phyloP scores from a whole-genome alignment of 2,113 vertebrate species.

The Taxidea taxus region DNA sequence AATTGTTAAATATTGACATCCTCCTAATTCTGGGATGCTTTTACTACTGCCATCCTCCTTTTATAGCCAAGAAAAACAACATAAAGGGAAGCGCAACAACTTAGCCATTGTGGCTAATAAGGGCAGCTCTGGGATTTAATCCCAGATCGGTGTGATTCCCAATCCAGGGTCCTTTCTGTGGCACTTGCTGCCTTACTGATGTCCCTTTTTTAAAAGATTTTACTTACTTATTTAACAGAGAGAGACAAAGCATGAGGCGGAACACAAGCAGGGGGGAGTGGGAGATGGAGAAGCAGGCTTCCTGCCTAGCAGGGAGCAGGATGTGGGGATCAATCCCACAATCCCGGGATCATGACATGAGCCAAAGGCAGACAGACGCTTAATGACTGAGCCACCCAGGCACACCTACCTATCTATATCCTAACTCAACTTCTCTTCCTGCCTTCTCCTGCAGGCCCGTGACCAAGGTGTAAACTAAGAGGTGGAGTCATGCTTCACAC shows the following conservation, averaged over 20 bases:
- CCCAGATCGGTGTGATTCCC: background rate
- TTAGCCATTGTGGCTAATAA: background rate
- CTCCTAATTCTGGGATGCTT: background rate
- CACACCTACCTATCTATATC: too few species aligned
- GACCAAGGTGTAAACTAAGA: conserved; percentile 91
- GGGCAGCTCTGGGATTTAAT: background rate
- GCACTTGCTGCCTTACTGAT: background rate
- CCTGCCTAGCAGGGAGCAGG: too few species aligned
- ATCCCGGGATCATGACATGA: too few species aligned
- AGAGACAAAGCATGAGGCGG: too few species aligned
- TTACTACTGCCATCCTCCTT: background rate
- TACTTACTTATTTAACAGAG: too few species aligned
- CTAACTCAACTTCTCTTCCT: conserved; percentile 3
- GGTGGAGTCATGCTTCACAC: conserved; percentile 98
- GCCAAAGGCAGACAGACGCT: too few species aligned
- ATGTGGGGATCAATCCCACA: too few species aligned
- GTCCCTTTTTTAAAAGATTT: too few species aligned
- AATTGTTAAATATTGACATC: background rate
- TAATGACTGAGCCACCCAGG: too few species aligned
- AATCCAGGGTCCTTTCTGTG: background rate
- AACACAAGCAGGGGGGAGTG: too few species aligned
- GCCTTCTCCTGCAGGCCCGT: conserved; percentile 86
- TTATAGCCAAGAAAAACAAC: background rate
- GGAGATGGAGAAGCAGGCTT: too few species aligned
- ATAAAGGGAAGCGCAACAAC: background rate